Evolutionary conservation across 2,113 vertebrate genomes (phyloP).

Genomic region (Nestor notabilis): DNA sequence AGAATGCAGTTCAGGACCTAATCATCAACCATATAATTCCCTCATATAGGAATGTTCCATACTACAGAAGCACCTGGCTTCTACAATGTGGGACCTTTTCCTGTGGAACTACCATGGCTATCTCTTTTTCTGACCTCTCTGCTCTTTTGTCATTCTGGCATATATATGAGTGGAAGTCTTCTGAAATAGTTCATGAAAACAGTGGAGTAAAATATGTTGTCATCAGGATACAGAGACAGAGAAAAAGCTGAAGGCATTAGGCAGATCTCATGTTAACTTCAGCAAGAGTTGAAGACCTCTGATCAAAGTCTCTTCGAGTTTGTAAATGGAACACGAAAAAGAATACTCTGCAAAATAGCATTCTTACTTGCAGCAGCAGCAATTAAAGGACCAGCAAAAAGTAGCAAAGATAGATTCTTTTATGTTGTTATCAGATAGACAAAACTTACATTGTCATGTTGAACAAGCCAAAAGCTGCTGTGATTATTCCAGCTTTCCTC

Average conservation of each 20-base stretch:
- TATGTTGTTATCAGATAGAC: background rate
- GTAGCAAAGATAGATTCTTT: background rate
- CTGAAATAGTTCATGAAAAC: background rate
- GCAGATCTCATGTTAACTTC: background rate
- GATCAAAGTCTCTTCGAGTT: background rate
- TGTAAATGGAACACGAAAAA: background rate
- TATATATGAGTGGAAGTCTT: background rate
- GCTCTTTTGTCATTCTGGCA: background rate
- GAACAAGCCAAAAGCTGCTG: slow-evolving; percentile 14
- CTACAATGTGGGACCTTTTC: background rate
- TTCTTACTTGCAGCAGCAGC: background rate
- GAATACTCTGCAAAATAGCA: background rate
- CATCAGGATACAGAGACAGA: background rate
- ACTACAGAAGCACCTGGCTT: background rate
- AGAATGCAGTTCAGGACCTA: background rate
- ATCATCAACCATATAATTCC: background rate
- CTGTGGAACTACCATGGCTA: background rate
- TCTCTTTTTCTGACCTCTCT: background rate
- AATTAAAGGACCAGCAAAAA: background rate
- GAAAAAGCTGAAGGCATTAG: background rate
- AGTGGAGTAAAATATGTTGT: background rate
- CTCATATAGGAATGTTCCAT: background rate
- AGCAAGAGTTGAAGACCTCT: background rate
- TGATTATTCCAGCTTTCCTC: slow-evolving; percentile 33
- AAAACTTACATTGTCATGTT: background rate